Base-by-base conservation (phyloP, 30 jellyfish, hydroid and myxozoan species). In the Nemopilema nomurai region DNA sequence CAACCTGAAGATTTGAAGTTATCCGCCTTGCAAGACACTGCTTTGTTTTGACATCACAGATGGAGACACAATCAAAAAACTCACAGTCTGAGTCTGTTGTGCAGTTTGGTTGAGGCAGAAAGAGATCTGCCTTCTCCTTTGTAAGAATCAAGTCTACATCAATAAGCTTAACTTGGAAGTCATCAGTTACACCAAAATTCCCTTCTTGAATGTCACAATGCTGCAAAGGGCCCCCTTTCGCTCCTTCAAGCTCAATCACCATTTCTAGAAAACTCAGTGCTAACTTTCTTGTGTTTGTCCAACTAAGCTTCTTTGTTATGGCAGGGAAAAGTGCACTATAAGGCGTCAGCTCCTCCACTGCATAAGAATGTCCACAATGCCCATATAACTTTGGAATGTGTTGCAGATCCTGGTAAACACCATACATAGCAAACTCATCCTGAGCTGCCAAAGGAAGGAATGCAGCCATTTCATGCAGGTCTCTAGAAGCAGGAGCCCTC, bases 161-260 rank as follows among this genome's bases (percentile, higher is more conserved):
- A 49, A 95, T 95, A 20, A 96, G 95, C 50, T 89, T 83, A 18
- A 95, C 95, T 67, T 82, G 50, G 22, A 79, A 73, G 29, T 78
- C 90, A 65, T 81, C 84, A 6, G 97, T 76, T 30, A 95, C 83
- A 19, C 99, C 99, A 81, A 95, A 95, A 68, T 95, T 95, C 51
- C 93, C 94, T 62, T 88, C 99, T 73, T 95, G 99, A 0, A 95
- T 79, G 71, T 95, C 99, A 71, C 99, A 95, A 33, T 90, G 97
- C 41, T 82, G 88, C 26, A 95, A 84, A 24, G 96, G 96, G 0
- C 99, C 99, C 8, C 84, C 83, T 9, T 49, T 77, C 0, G 96
- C 79, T 0, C 49, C 29, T 53, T 95, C 95, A 64, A 95, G 85
- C 26, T 90, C 97, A 9, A 30, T 62, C 13, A 95, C 67, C 82